Evolutionary conservation across 2,113 vertebrate species (phyloP).

Genomic region (Cyanoliseus patagonus): DNA sequence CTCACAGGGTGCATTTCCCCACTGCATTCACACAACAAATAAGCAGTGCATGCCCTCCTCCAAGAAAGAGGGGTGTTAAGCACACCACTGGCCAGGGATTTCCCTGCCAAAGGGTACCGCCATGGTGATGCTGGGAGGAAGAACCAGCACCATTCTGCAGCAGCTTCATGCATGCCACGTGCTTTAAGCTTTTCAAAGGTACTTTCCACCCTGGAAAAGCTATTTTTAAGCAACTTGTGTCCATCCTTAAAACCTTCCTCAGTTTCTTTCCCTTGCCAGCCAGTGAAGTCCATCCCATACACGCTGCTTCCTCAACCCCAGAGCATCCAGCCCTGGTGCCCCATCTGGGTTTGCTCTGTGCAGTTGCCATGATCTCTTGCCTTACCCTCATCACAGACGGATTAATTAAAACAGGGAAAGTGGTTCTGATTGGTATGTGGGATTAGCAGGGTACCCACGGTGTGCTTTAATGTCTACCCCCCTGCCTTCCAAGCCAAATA

Average conservation of each 20-base stretch:
- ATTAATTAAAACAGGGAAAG: neutral
- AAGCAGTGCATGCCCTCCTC: accelerated
- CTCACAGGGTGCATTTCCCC: neutral
- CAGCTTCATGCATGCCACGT: accelerated
- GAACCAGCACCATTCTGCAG: neutral
- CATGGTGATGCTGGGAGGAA: neutral
- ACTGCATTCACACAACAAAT: neutral
- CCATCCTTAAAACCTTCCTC: neutral
- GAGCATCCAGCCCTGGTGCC: neutral
- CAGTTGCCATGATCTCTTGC: neutral
- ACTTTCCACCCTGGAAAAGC: neutral
- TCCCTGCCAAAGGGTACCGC: neutral
- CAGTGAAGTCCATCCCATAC: neutral
- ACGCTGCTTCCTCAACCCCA: neutral
- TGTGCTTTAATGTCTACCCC: neutral
- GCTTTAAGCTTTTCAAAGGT: neutral
- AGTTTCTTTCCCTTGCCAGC: neutral
- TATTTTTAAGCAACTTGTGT: neutral
- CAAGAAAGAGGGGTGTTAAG: neutral
- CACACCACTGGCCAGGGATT: neutral
- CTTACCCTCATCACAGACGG: neutral
- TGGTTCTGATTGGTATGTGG: neutral
- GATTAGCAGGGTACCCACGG: neutral
- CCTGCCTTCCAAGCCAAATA: neutral
- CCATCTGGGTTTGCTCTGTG: neutral